Evolutionary conservation across 2,888 invertebrate species (phyloP).

Genomic region (Siphlonurus alternatus): DNA sequence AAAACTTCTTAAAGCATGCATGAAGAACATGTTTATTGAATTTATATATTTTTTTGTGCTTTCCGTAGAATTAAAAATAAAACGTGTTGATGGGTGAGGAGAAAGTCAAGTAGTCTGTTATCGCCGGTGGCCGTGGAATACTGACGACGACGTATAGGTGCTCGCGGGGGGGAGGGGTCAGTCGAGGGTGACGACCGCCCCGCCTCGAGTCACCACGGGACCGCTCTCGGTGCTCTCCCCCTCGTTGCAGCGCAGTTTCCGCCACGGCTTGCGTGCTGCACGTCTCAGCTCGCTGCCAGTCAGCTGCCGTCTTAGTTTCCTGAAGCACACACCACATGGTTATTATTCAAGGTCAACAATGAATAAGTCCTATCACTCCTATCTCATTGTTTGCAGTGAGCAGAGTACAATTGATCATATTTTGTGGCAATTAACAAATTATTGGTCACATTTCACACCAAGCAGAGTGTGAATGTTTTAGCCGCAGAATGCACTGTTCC

Average conservation of each 20-base stretch:
- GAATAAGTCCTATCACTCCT: no score
- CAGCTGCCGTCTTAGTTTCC: constrained; percentile 68
- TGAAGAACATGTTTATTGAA: not conserved
- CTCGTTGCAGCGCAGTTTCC: constrained; percentile 32
- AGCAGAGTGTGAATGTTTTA: no score
- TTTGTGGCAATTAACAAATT: no score
- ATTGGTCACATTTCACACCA: no score
- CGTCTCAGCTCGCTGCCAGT: constrained; percentile 61
- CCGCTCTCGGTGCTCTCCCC: constrained; percentile 30
- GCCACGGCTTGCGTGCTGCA: constrained; percentile 74
- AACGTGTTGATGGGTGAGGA: no score
- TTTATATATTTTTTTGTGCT: not conserved
- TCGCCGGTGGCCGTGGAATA: constrained; percentile 2
- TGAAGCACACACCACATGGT: no score
- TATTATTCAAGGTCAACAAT: no score
- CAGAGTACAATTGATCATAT: no score
- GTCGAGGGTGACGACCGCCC: not conserved
- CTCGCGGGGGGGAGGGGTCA: not conserved
- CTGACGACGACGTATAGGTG: not conserved
- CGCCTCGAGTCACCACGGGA: constrained; percentile 24
- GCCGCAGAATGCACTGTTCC: no score
- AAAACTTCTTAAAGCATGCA: not conserved
- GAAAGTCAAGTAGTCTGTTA: not conserved
- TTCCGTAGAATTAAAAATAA: not conserved
- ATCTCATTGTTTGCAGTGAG: no score